Percentiles rank a stretch among this genome's conserved stretches.
phyloP scores from a whole-genome alignment of 1,140 invertebrate genomes.

The Zaprionus capensis region DNA sequence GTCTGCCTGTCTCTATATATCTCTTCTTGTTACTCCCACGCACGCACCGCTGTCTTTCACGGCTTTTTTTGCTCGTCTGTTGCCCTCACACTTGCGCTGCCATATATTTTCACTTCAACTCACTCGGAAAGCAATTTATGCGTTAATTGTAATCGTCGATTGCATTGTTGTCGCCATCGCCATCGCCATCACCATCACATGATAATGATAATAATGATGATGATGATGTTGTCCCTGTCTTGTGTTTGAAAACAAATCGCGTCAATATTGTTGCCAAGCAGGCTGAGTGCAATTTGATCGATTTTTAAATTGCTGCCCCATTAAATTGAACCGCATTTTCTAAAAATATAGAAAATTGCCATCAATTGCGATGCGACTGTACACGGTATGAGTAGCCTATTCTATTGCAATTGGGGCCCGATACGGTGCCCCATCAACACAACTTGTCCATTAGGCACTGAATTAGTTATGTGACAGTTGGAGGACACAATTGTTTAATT shows the following conservation, averaged over 20 bases:
- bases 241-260: neutral
- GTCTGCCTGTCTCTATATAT: neutral
- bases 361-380: neutral
- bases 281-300: conserved; percentile 53
- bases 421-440: conserved; percentile 5
- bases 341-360: conserved; percentile 14
- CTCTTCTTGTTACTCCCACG: neutral
- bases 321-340: conserved; percentile 45
- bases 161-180: conserved; percentile 62
- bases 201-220: conserved; percentile 10
- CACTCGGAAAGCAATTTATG: conserved; percentile 68
- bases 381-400: too few species aligned
- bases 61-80: conserved; percentile 16
- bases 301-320: conserved; percentile 69
- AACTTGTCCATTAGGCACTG: conserved; percentile 21
- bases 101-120: conserved; percentile 51
- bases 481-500: conserved; percentile 8
- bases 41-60: conserved; percentile 1
- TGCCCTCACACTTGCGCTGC: neutral
- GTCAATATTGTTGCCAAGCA: conserved; percentile 13
- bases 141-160: conserved; percentile 73
- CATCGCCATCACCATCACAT: conserved; percentile 17
- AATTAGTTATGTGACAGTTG: conserved; percentile 9
- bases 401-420: neutral
- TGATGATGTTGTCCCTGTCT: conserved; percentile 19